phyloP scores from a whole-genome alignment of 2,113 vertebrate species.

The Cairina moschata region DNA sequence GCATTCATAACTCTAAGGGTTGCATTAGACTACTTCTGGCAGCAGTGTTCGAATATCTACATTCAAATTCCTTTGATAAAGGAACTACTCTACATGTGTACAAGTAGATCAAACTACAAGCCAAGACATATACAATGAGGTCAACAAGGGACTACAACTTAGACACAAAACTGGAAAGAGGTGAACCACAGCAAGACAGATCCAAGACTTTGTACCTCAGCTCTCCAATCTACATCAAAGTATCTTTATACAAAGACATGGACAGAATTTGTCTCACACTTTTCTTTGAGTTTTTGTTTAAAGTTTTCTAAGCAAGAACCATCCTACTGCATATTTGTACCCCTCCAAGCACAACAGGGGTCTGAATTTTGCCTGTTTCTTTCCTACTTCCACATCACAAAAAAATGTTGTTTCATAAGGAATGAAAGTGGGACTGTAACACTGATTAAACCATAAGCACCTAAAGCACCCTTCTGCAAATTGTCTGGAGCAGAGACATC shows the following conservation, averaged over 20 bases:
- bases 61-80: not conserved
- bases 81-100: not conserved
- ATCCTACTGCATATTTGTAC: not conserved
- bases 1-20: not conserved
- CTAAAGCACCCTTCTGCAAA: not conserved
- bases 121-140: not conserved
- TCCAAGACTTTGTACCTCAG: not conserved
- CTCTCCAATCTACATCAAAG: not conserved
- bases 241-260: not conserved
- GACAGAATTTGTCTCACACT: not conserved
- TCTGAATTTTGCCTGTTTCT: not conserved
- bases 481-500: not conserved
- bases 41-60: not conserved
- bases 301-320: not conserved
- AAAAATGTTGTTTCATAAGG: not conserved
- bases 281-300: not conserved
- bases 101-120: not conserved
- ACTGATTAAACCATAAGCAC: not conserved
- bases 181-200: not conserved
- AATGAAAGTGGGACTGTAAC: not conserved
- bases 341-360: not conserved
- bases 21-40: not conserved
- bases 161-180: not conserved
- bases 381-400: not conserved
- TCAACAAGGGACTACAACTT: not conserved